These are phyloP conservation scores for human (Homo sapiens) DNA, from an alignment of 2,113 vertebrate species.

Conservation along the genomic window GRCh38 chr1:223632001-223632500, in stretches of 20 bases:
- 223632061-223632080: conserved; percentile 28
- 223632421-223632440: too few relatives aligned
- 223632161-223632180: background rate
- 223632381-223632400: too few relatives aligned
- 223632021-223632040: background rate
- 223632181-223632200: background rate
- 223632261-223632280: background rate
- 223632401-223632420: too few relatives aligned
- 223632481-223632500: too few relatives aligned
- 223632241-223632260: background rate
- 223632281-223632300: background rate
- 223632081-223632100: background rate
- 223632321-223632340: background rate
- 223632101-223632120: background rate
- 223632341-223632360: background rate
- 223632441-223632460: too few relatives aligned
- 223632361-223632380: background rate
- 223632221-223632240: background rate
- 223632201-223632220: background rate
- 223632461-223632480: too few relatives aligned
- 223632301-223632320: background rate
- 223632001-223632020: background rate
- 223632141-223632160: background rate
- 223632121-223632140: background rate
- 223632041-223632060: conserved; percentile 15